Evolutionary conservation across 2,797 vertebrate species (phyloP).

Genomic region (Sebastes taczanowskii): DNA sequence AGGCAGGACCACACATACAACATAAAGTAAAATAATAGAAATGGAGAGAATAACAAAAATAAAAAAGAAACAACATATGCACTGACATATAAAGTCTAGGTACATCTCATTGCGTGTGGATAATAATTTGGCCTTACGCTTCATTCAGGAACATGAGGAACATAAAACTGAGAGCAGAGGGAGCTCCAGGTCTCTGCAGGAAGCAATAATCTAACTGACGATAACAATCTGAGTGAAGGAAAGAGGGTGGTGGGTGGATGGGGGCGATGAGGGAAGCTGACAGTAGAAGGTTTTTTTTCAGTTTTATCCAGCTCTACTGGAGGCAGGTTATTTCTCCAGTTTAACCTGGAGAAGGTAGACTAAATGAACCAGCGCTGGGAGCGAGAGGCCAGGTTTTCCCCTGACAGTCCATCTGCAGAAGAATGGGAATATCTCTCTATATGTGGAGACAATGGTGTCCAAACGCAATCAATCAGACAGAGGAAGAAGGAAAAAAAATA

Average conservation of each 20-base stretch:
- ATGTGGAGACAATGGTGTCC: conserved; percentile 30
- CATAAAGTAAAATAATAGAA: not conserved
- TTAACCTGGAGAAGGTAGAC: conserved; percentile 34
- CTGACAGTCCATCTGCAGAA: conserved; percentile 25
- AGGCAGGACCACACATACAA: not conserved
- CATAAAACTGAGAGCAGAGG: conserved; percentile 59
- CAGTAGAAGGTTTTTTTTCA: conserved; percentile 26
- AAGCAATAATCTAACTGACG: conserved; percentile 74
- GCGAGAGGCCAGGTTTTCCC: not conserved
- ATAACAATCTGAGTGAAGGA: conserved; percentile 72
- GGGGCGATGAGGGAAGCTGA: conserved; percentile 31
- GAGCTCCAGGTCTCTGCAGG: conserved; percentile 71
- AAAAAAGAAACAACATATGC: not conserved
- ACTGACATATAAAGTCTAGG: not conserved
- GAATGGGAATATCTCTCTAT: conserved; percentile 12
- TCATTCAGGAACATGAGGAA: conserved; percentile 45
- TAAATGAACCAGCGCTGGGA: conserved; percentile 7
- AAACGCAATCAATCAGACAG: conserved; percentile 37
- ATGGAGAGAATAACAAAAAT: not conserved
- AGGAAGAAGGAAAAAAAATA: conserved; percentile 49
- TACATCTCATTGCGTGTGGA: not conserved
- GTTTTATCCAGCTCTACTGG: conserved; percentile 42
- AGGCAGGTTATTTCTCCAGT: conserved; percentile 50
- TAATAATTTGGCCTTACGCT: conserved; percentile 21
- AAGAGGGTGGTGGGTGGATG: conserved; percentile 37